Percentiles rank a stretch among this genome's conserved stretches.
phyloP scores from a whole-genome alignment of 2,888 invertebrate genomes.

The Cryptops parisi region DNA sequence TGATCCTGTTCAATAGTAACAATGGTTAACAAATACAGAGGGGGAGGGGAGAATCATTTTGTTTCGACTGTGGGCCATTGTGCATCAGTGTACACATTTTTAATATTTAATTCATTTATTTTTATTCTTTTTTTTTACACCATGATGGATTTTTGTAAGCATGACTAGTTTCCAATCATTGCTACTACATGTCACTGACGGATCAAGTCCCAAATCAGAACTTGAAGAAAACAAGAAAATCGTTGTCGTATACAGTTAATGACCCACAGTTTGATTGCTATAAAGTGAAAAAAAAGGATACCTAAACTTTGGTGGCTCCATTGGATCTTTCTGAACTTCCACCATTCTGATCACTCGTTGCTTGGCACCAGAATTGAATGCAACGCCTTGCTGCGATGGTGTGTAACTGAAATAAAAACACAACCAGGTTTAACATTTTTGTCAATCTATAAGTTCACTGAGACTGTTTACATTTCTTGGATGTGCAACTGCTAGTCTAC shows the following conservation, averaged over 20 bases:
- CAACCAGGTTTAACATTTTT: neutral
- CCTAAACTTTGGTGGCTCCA: slow-evolving; percentile 95
- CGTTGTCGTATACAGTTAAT: neutral
- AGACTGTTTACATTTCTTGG: too few species aligned
- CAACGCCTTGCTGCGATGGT: slow-evolving; percentile 89
- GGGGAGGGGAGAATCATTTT: too few species aligned
- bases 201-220: neutral
- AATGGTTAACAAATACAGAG: too few species aligned
- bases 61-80: too few species aligned
- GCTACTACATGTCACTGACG: too few species aligned
- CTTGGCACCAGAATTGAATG: slow-evolving; percentile 91
- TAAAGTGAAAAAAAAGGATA: slow-evolving; percentile 27
- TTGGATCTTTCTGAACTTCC: slow-evolving; percentile 87
- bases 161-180: too few species aligned
- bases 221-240: neutral
- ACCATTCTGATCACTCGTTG: slow-evolving; percentile 94
- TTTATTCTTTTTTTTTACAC: neutral
- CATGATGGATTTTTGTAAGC: too few species aligned
- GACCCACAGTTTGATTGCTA: too few species aligned
- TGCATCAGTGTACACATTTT: too few species aligned
- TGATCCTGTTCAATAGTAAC: slow-evolving; percentile 57
- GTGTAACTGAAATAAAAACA: slow-evolving; percentile 47
- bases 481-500: too few species aligned
- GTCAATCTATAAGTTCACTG: too few species aligned
- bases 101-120: neutral